Base-by-base conservation (phyloP, 2,888 invertebrate genomes). In the Beris morrisii region DNA sequence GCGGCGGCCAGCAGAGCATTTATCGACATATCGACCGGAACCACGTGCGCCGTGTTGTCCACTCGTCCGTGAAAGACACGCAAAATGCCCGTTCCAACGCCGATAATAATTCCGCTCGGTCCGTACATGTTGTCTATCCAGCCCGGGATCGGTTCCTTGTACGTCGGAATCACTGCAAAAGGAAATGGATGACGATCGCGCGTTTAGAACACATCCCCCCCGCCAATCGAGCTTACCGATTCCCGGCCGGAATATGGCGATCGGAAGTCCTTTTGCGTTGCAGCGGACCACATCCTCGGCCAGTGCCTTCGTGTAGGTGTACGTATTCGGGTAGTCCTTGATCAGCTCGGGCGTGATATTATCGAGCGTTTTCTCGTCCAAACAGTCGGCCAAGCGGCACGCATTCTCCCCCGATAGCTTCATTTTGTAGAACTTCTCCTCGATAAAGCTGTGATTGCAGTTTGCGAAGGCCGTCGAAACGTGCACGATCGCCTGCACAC, bases 61-160 rank as follows among this genome's bases (percentile, higher is more conserved):
- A 73, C 65, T 50, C 79, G 74, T 1, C 77, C 71, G 7, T 75
- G 73, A 12, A 79, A 70, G 0, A 80, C 76, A 45, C 82, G 76
- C 38, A 90, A 74, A 0, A 89, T 77, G 9, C 90, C 90, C 65
- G 85, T 83, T 9, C 86, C 85, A 12, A 79, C 77, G 4, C 83
- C 84, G 28, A 82, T 80, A 12, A 82, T 67, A 30, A 81, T 75
- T 43, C 82, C 80, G 11, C 80, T 81, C 55, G 83, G 81, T 28
- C 90, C 90, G 75, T 87, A 87, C 66, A 85, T 81, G 75, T 88
- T 90, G 76, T 89, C 89, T 66, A 87, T 84, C 90, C 90, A 90
- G 5, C 88, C 88, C 71, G 82, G 76, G 4, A 84, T 69, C 1
- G 85, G 85, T 66, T 85, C 85, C 70, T 76, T 77, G 71, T 79